These are phyloP conservation scores for Stercorarius parasiticus DNA, from an alignment of 2,113 vertebrate species.

Conservation along the genomic window DNA sequence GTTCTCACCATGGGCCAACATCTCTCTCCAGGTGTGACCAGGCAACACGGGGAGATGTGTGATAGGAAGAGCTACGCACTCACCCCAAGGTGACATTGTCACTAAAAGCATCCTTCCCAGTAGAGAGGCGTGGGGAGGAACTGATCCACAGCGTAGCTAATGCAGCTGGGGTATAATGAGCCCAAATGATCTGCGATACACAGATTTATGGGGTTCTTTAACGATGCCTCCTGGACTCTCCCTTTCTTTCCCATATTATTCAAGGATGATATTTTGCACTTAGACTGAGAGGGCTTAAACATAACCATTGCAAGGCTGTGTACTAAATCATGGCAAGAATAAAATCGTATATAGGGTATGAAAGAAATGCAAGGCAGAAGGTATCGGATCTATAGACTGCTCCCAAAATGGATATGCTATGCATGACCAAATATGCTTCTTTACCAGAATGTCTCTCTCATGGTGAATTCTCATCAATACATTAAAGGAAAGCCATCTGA, in stretches of 20 bases:
- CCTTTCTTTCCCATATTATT: neutral
- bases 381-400: neutral
- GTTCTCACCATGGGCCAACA: neutral
- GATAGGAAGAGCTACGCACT: neutral
- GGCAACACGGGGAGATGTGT: neutral
- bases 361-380: neutral
- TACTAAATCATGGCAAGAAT: neutral
- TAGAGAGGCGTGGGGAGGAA: neutral
- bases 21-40: neutral
- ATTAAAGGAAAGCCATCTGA: neutral
- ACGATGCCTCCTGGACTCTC: neutral
- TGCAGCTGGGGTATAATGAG: rapidly evolving
- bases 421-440: neutral
- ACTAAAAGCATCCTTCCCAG: neutral
- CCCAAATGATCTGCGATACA: neutral
- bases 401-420: neutral
- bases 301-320: neutral
- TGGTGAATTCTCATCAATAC: neutral
- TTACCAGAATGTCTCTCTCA: neutral
- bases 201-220: neutral
- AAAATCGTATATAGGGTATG: neutral
- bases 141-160: neutral
- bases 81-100: neutral
- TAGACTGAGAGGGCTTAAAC: neutral
- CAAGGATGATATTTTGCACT: neutral